These are phyloP conservation scores for Myotis brandtii DNA, from an alignment of 2,113 vertebrate species.

Conservation along the genomic window DNA sequence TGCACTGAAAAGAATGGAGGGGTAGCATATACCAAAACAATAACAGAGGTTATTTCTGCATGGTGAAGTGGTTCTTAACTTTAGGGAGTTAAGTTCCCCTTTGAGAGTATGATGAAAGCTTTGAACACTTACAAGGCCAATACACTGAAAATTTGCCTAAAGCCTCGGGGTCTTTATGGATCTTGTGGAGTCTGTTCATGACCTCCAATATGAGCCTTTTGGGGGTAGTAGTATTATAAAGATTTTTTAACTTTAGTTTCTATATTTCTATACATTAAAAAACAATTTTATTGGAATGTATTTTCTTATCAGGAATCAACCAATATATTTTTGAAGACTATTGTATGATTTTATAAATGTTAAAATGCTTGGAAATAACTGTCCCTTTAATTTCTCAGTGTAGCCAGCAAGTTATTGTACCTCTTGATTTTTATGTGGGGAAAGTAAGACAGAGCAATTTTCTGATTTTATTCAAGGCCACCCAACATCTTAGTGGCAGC, in stretches of 20 bases:
- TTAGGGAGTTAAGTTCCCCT: neutral
- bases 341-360: constrained; percentile 36
- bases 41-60: neutral
- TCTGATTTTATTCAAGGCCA: constrained; percentile 43
- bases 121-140: neutral
- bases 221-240: neutral
- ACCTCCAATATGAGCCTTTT: neutral
- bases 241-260: neutral
- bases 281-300: neutral
- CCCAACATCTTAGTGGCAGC: neutral
- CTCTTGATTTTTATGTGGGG: neutral
- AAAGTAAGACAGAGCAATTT: constrained; percentile 50
- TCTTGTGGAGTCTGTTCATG: neutral
- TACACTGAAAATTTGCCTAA: neutral
- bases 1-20: neutral
- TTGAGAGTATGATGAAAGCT: neutral
- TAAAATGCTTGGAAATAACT: constrained; percentile 42
- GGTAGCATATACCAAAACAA: neutral
- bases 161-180: neutral
- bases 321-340: constrained; percentile 23
- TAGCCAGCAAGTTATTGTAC: neutral
- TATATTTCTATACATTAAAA: constrained; percentile 8
- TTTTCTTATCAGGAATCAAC: constrained; percentile 26
- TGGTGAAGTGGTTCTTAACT: neutral
- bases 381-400: neutral